Evolutionary conservation across 2,113 vertebrate species (phyloP).

Genomic region (Dolichotis patagonum): DNA sequence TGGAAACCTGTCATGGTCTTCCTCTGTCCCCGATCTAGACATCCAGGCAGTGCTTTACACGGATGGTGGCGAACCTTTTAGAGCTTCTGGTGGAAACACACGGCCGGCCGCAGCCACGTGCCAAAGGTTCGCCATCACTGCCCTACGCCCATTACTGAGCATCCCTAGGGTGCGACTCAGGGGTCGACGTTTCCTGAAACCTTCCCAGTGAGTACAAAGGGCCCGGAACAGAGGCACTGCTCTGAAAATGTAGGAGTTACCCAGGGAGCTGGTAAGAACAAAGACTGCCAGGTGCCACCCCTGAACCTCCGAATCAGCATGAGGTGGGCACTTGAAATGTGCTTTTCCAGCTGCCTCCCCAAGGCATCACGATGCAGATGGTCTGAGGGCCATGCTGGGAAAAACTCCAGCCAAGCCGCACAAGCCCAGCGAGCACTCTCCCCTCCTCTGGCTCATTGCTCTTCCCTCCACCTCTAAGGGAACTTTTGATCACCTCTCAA

Average conservation of each 20-base stretch:
- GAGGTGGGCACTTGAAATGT: neutral
- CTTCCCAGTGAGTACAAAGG: neutral
- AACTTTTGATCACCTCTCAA: conserved; percentile 73
- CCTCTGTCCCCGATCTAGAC: neutral
- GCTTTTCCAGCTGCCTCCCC: neutral
- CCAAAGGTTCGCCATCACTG: neutral
- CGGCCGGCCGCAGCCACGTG: neutral
- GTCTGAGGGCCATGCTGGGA: neutral
- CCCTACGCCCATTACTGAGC: neutral
- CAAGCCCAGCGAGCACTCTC: neutral
- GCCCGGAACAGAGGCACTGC: neutral
- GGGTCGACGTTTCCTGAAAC: neutral
- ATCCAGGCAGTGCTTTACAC: neutral
- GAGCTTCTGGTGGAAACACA: neutral
- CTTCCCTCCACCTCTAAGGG: conserved; percentile 34
- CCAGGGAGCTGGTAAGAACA: neutral
- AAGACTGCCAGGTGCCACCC: neutral
- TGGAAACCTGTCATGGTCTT: neutral
- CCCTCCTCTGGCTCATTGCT: neutral
- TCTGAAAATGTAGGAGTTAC: neutral
- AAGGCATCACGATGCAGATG: neutral
- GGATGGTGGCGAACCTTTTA: neutral
- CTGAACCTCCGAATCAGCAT: neutral
- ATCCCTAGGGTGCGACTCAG: neutral
- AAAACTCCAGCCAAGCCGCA: conserved; percentile 14